Evolutionary conservation across 2,888 invertebrate species (phyloP).

Genomic region (Drosophila pegasa): DNA sequence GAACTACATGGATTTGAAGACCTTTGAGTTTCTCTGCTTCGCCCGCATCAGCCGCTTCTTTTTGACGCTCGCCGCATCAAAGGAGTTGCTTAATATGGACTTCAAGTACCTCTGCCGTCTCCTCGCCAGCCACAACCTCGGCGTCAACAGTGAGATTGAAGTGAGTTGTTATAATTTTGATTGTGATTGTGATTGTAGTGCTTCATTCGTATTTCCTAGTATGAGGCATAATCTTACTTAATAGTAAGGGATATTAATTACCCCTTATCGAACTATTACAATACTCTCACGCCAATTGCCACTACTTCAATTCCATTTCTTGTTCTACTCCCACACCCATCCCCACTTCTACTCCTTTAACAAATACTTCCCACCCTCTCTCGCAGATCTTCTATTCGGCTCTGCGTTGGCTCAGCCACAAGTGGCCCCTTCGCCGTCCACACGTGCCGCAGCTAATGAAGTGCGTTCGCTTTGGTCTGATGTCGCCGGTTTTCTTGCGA

Average conservation of each 20-base stretch:
- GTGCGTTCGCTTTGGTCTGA: constrained; percentile 39
- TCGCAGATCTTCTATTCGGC: constrained; percentile 50
- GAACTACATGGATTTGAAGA: constrained; percentile 7
- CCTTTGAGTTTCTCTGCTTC: constrained; percentile 27
- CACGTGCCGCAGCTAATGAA: constrained; percentile 21
- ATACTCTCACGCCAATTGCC: no score
- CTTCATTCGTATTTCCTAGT: background rate
- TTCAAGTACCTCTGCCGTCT: constrained; percentile 14
- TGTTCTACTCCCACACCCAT: background rate
- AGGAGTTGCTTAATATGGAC: constrained; percentile 41
- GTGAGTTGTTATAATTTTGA: constrained; percentile 12
- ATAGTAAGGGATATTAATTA: no score
- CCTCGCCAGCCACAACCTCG: constrained; percentile 38
- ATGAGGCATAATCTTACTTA: no score
- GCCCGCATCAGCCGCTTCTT: constrained; percentile 47
- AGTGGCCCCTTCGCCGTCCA: constrained; percentile 27
- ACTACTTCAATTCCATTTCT: background rate
- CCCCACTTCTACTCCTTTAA: background rate
- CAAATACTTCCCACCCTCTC: background rate
- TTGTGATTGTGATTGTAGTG: no score
- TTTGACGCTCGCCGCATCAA: constrained; percentile 45
- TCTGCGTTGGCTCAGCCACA: constrained; percentile 50
- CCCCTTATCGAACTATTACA: no score
- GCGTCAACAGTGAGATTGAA: constrained; percentile 60
- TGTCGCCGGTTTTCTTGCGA: constrained; percentile 52